A percentile compares a stretch with the other conserved stretches of the same genome.
phyloP scores from a whole-genome alignment of 1,140 invertebrate species.

The Rhyacophila brunnea region DNA sequence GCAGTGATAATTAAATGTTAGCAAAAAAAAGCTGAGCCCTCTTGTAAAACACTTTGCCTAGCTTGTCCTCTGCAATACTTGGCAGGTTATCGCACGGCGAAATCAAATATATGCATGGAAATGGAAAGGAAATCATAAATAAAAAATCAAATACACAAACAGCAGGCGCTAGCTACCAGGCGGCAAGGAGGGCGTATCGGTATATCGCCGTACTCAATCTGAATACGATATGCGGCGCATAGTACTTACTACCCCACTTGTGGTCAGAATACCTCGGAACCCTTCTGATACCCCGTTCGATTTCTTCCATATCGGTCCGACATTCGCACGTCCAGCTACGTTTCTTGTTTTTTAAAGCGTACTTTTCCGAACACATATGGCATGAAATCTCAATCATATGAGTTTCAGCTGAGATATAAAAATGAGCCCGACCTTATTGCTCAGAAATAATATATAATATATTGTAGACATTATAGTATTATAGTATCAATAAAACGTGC shows the following conservation, averaged over 20 bases:
- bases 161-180: conserved; percentile 12
- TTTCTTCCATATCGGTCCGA: background rate
- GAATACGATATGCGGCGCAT: conserved; percentile 9
- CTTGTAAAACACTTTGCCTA: too few species aligned
- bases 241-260: background rate
- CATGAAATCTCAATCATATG: too few species aligned
- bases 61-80: too few species aligned
- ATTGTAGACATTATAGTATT: too few species aligned
- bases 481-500: too few species aligned
- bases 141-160: conserved; percentile 35
- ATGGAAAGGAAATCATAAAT: conserved; percentile 35
- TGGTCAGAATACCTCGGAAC: conserved; percentile 3
- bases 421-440: too few species aligned
- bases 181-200: conserved; percentile 10
- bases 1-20: too few species aligned
- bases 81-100: conserved; percentile 20
- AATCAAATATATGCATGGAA: conserved; percentile 33
- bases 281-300: background rate
- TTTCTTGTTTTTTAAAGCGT: too few species aligned
- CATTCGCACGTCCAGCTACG: background rate
- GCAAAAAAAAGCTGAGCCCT: background rate
- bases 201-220: conserved; percentile 4
- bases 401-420: too few species aligned
- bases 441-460: too few species aligned
- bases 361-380: too few species aligned